Base-by-base conservation (phyloP, 2,113 vertebrate genomes). In the Ceratotherium simum region DNA sequence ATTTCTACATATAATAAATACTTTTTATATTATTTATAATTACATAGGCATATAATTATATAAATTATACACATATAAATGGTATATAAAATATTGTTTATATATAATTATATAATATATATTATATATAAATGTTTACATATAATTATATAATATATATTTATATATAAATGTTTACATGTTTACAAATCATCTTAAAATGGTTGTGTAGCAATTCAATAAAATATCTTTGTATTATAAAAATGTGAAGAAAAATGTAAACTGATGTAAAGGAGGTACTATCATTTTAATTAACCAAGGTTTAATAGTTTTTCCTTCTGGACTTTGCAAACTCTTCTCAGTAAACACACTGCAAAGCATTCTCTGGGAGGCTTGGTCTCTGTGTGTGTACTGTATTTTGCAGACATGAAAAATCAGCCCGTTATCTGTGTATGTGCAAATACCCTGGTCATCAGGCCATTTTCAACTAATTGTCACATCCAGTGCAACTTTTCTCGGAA, bases 341-440 rank as follows among this genome's bases (percentile, higher is more conserved):
- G 98, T 98, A 98, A 60, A 98, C 89, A 91, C 96, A 65, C 98
- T 98, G 98, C 98, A 98, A 98, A 99, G 98, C 93, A 21, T 21
- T 98, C 97, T 98, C 95, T 90, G 97, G 98, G 98, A 96, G 98
- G 97, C 91, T 89, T 20, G 0, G 70, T 96, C 98, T 99, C 98
- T 98, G 73, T 0, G 1, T 93, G 97, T 93, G 97, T 98, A 98
- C 98, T 99, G 98, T 98, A 98, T 73, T 97, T 98, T 98, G 98
- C 98, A 99, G 98, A 99, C 98, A 98, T 98, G 98, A 98, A 98
- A 98, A 97, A 98, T 97, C 81, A 98, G 98, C 98, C 98, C 96
- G 64, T 99, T 99, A 98, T 99, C 99, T 99, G 98, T 99, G 98
- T 99, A 85, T 98, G 93, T 99, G 99, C 99, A 99, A 99, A 99